phyloP scores from a whole-genome alignment of 2,888 invertebrate species.

The Alsophila aescularia region DNA sequence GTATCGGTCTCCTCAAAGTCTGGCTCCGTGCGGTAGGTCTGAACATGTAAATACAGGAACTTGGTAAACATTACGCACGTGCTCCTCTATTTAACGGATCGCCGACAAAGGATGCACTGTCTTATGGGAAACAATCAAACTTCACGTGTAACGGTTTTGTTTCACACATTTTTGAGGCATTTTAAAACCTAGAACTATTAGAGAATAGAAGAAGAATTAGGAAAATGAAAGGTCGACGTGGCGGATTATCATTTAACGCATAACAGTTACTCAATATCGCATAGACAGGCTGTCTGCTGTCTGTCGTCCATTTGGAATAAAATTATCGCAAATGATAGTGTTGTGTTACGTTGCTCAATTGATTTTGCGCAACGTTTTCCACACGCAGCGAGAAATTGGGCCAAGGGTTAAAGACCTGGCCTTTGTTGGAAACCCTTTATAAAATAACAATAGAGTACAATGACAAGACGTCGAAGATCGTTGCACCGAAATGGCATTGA shows the following conservation, averaged over 20 bases:
- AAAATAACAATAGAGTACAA: conserved; percentile 41
- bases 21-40: conserved; percentile 66
- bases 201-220: background rate
- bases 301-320: conserved; percentile 27
- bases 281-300: conserved; percentile 37
- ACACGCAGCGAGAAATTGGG: conserved; percentile 53
- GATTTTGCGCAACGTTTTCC: conserved; percentile 37
- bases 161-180: conserved; percentile 13
- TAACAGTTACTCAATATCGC: conserved; percentile 16
- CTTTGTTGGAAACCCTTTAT: conserved; percentile 50
- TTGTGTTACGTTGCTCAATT: conserved; percentile 48
- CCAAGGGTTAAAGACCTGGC: conserved; percentile 69
- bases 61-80: conserved; percentile 62
- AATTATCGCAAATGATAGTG: conserved; percentile 45
- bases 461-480: conserved; percentile 41
- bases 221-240: conserved; percentile 21
- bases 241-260: conserved; percentile 16
- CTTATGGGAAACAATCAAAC: conserved; percentile 40
- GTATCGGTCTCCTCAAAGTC: conserved; percentile 38
- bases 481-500: conserved; percentile 28
- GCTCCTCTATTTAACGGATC: conserved; percentile 49
- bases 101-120: conserved; percentile 55
- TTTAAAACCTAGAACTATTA: background rate
- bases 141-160: conserved; percentile 31
- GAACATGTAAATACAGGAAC: conserved; percentile 52